These are phyloP conservation scores for Drosophila mimica DNA, from an alignment of 2,888 invertebrate genomes.

Conservation along the genomic window DNA sequence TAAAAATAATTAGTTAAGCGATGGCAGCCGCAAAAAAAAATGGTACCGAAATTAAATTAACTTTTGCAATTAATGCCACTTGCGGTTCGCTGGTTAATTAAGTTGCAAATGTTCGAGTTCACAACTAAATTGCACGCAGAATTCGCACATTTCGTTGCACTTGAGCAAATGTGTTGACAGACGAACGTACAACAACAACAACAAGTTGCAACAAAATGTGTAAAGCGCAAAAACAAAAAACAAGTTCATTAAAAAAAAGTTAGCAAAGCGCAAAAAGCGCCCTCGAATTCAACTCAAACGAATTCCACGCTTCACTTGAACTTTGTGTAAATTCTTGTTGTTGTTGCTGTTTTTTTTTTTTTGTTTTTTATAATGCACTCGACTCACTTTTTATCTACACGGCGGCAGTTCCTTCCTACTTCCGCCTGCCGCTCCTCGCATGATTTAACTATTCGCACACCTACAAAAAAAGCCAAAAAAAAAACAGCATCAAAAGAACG, in stretches of 20 bases:
- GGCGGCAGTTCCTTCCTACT: slow-evolving; percentile 4
- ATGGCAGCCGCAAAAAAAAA: background rate
- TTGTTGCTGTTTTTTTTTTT: slow-evolving; percentile 2
- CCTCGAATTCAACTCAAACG: slow-evolving; percentile 61
- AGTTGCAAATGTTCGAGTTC: slow-evolving; percentile 59
- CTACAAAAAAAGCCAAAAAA: slow-evolving; percentile 26
- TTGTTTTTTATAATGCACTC: slow-evolving; percentile 5
- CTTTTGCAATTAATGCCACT: slow-evolving; percentile 41
- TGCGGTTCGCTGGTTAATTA: slow-evolving; percentile 43
- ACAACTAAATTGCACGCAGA: slow-evolving; percentile 59
- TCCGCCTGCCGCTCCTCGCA: slow-evolving; percentile 7
- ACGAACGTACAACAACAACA: slow-evolving; percentile 30
- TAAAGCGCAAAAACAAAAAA: slow-evolving; percentile 71
- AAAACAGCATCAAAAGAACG: background rate
- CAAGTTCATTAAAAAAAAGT: slow-evolving; percentile 77
- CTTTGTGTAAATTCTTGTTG: slow-evolving; percentile 41
- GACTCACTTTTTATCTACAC: slow-evolving; percentile 17
- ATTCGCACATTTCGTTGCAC: slow-evolving; percentile 40
- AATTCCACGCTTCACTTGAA: slow-evolving; percentile 78
- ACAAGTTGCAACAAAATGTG: slow-evolving; percentile 36
- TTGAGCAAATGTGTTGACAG: slow-evolving; percentile 65
- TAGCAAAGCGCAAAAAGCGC: slow-evolving; percentile 49
- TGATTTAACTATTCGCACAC: slow-evolving; percentile 57
- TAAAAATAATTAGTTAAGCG: background rate
- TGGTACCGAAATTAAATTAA: slow-evolving; percentile 17